Percentiles rank a stretch among this genome's conserved stretches.
These are phyloP conservation scores for Phenganax subtilis DNA, from an alignment of 92 coral and sea anemone species.

Conservation along the genomic window DNA sequence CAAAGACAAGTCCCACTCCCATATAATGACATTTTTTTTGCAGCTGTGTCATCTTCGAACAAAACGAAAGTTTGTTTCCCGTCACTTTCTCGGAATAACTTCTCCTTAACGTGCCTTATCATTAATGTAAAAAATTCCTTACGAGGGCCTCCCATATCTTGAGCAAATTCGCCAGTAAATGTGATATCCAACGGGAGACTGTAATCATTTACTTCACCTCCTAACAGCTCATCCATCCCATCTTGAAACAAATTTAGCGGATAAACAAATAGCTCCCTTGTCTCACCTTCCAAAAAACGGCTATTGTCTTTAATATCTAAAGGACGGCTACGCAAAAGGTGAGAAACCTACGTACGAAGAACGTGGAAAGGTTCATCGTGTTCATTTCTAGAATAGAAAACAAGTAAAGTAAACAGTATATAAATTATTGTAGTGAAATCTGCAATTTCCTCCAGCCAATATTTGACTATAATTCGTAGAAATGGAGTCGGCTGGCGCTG, in stretches of 20 bases:
- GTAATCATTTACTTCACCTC: not conserved
- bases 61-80: constrained; percentile 4
- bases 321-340: not conserved
- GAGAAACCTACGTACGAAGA: not conserved
- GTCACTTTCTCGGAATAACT: not conserved
- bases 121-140: not conserved
- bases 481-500: too few species aligned
- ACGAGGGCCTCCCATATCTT: not conserved
- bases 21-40: constrained; percentile 19
- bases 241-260: constrained; percentile 1
- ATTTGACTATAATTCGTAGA: too few species aligned
- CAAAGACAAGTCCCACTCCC: constrained; percentile 47
- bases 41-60: not conserved
- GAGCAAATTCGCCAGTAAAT: constrained; percentile 9
- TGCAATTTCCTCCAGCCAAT: too few species aligned
- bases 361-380: not conserved
- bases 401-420: too few species aligned
- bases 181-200: constrained; percentile 1
- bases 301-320: not conserved
- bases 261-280: not conserved
- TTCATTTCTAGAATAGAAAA: not conserved
- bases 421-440: too few species aligned
- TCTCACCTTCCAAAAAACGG: not conserved
- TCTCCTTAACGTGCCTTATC: not conserved
- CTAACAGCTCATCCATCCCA: constrained; percentile 16